These are phyloP conservation scores for Conchocele bisecta DNA, from an alignment of 2,888 invertebrate genomes.

Conservation along the genomic window DNA sequence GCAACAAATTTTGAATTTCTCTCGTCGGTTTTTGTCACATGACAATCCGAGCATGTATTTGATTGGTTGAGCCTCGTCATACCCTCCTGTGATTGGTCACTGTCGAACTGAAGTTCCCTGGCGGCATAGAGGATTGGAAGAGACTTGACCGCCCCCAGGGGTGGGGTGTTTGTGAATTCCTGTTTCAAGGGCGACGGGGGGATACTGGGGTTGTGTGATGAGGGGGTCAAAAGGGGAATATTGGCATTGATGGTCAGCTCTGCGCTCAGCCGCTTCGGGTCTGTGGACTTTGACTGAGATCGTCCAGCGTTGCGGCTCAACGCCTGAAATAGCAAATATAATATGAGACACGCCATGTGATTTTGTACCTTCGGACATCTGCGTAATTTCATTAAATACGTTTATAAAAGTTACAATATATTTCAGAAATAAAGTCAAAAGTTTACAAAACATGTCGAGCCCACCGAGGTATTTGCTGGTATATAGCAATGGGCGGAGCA, in stretches of 20 bases:
- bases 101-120: conserved; percentile 61
- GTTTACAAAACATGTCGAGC: no score
- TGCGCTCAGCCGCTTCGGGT: conserved; percentile 55
- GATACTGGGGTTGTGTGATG: conserved; percentile 56
- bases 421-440: no score
- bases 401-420: no score
- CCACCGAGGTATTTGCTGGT: no score
- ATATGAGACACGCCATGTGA: no score
- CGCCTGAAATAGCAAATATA: conserved; percentile 19
- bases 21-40: conserved; percentile 7
- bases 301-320: conserved; percentile 35
- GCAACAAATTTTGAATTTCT: no score
- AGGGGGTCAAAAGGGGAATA: conserved; percentile 52
- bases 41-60: not conserved
- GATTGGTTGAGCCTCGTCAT: conserved; percentile 28
- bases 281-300: conserved; percentile 12
- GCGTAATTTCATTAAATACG: no score
- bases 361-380: no score
- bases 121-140: conserved; percentile 58
- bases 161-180: conserved; percentile 75
- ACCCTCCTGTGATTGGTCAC: conserved; percentile 15
- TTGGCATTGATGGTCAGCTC: conserved; percentile 27
- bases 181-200: conserved; percentile 76
- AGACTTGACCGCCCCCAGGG: conserved; percentile 63
- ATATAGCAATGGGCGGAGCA: no score